Base-by-base conservation (phyloP, 2,888 invertebrate genomes). In the Bursaphelenchus okinawaensis region DNA sequence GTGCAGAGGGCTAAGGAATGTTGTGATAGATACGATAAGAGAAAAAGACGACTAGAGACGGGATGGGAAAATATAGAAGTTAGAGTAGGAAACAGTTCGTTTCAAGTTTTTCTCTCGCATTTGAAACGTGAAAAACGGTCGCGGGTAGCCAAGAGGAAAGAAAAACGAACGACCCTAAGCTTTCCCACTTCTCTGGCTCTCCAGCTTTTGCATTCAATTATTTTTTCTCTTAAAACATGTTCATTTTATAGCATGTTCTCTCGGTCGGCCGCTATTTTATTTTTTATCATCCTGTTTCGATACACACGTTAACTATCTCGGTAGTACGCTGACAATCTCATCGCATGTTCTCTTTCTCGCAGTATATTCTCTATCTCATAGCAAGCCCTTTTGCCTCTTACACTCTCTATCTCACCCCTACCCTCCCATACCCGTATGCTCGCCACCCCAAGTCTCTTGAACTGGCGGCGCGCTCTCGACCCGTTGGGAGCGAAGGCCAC, bases 401-500 rank as follows among this genome's bases (percentile, higher is more conserved):
- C 40, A 40, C 12, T 40, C 40, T 40, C 40, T n/a, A 40, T 40
- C 16, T 40, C n/a, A 16, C 40, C n/a, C n/a, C 40, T 4, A 40
- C 16, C n/a, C 40, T 40, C 40, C n/a, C n/a, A 40, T n/a, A 40
- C 40, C 16, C 40, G 40, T 40, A 12, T 40, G 40, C 40, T n/a
- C 40, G 12, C n/a, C 40, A 16, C 40, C 16, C 6, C 3, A 12
- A n/a, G 40, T n/a, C 40, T 40, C 40, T 40, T 40, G 40, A 40
- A 40, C 40, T 40, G 40, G n/a, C 40, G 40, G 40, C 40, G 40
- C 40, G 40, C 40, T 61, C 29, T 61, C 61, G 55, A 61, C 54
- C 28, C 54, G 61, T n/a, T n/a, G n/a, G 20, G 52, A 28, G 31
- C 55, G 62, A n/a, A 57, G 55, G 56, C 62, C 62, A 27, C 58